Percentiles rank a stretch among this genome's conserved stretches.
These are phyloP conservation scores for Archips crataeganus DNA, from an alignment of 2,888 invertebrate genomes.

Conservation along the genomic window DNA sequence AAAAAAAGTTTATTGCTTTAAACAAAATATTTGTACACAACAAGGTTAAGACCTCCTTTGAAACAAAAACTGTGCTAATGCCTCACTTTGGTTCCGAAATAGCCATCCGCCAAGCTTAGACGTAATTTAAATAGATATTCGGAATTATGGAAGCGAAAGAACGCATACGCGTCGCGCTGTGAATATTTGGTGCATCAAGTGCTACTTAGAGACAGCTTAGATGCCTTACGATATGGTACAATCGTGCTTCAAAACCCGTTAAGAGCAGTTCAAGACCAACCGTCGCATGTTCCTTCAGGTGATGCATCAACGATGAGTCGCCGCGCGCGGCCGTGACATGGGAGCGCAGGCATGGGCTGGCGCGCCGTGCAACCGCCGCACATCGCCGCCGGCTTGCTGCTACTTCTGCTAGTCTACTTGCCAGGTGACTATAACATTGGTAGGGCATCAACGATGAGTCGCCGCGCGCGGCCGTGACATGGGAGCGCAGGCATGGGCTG, in stretches of 20 bases:
- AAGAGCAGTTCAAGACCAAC: not conserved
- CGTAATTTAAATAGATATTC: not conserved
- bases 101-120: not conserved
- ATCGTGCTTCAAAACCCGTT: not conserved
- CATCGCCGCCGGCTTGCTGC: constrained; percentile 87
- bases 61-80: not conserved
- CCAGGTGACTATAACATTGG: constrained; percentile 71
- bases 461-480: too few species aligned
- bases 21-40: too few species aligned
- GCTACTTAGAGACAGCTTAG: not conserved
- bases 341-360: constrained; percentile 97
- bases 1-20: too few species aligned
- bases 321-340: constrained; percentile 91
- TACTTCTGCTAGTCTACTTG: constrained; percentile 82
- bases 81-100: not conserved
- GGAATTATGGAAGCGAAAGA: not conserved
- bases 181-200: not conserved
- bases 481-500: constrained; percentile 97
- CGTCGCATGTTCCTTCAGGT: constrained; percentile 57
- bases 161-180: not conserved
- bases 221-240: not conserved
- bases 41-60: too few species aligned
- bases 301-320: constrained; percentile 91
- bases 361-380: constrained; percentile 93
- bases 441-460: constrained; percentile 90